Conservation (phyloP, 2,797 vertebrate genomes). For the Poeciliopsis gracilis region DNA sequence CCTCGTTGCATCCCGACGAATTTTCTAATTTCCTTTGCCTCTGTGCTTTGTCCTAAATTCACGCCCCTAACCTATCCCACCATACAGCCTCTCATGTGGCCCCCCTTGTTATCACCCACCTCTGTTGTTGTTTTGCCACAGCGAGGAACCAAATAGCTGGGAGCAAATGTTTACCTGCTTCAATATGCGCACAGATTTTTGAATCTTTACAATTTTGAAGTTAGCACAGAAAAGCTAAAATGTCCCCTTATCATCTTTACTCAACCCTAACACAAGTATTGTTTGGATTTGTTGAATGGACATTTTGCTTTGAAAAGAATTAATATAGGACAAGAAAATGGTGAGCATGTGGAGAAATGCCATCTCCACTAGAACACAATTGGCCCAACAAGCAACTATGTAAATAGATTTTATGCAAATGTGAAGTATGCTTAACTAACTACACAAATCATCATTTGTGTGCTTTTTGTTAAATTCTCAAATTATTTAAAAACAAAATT, state of each 20-base stretch:
- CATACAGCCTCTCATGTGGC: conserved; percentile 59
- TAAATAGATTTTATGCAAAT: conserved; percentile 72
- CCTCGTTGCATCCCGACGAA: conserved; percentile 80
- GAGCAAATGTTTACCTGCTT: conserved; percentile 28
- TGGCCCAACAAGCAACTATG: conserved; percentile 57
- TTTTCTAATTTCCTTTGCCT: conserved; percentile 85
- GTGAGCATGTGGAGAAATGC: conserved; percentile 75
- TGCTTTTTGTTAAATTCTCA: conserved; percentile 16
- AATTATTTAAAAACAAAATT: conserved; percentile 35
- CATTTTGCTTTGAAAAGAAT: conserved; percentile 65
- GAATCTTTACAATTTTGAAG: conserved; percentile 31
- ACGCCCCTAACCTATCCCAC: conserved; percentile 79
- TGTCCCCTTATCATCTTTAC: conserved; percentile 21
- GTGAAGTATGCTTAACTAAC: conserved; percentile 43
- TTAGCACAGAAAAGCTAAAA: conserved; percentile 12
- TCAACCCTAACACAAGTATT: conserved; percentile 38
- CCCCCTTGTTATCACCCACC: conserved; percentile 23
- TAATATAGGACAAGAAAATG: conserved; percentile 70
- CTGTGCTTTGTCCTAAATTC: conserved; percentile 81
- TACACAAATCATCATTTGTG: conserved; percentile 5
- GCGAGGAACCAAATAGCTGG: conserved; percentile 36
- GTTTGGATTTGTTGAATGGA: conserved; percentile 54
- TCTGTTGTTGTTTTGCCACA: conserved; percentile 50
- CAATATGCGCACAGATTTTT: conserved; percentile 31
- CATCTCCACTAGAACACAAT: conserved; percentile 65